These are phyloP conservation scores for Alaudala cheleensis DNA, from an alignment of 2,113 vertebrate genomes.

Conservation along the genomic window DNA sequence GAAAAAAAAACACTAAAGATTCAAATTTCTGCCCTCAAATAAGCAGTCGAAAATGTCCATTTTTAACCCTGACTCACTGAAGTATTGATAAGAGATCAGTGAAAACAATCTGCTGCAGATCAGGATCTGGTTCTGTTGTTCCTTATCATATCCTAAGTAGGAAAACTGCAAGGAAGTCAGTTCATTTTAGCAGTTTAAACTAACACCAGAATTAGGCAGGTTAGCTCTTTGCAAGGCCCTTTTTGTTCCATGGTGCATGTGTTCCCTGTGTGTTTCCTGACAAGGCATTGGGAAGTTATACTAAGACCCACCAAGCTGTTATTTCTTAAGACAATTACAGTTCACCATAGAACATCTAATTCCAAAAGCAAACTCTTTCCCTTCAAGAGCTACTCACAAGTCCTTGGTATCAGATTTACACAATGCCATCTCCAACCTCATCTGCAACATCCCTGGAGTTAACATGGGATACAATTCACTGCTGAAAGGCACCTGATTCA, in stretches of 20 bases:
- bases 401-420: not conserved
- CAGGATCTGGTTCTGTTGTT: not conserved
- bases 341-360: not conserved
- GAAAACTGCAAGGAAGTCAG: not conserved
- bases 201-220: not conserved
- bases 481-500: not conserved
- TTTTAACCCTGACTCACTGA: not conserved
- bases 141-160: not conserved
- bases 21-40: not conserved
- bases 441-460: not conserved
- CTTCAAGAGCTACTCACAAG: not conserved
- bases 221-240: not conserved
- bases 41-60: not conserved
- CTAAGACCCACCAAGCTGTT: not conserved
- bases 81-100: not conserved
- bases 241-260: not conserved
- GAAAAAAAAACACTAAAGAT: not conserved
- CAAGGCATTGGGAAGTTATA: not conserved
- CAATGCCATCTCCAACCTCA: not conserved
- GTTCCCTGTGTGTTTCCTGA: not conserved
- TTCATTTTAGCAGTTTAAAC: not conserved
- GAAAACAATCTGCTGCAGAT: not conserved
- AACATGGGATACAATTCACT: not conserved
- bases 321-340: not conserved
- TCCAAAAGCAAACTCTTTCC: not conserved